Percentiles rank a stretch among this genome's conserved stretches.
Evolutionary conservation across 2,797 vertebrate genomes (phyloP).

Genomic region (Molossus alvarezi): DNA sequence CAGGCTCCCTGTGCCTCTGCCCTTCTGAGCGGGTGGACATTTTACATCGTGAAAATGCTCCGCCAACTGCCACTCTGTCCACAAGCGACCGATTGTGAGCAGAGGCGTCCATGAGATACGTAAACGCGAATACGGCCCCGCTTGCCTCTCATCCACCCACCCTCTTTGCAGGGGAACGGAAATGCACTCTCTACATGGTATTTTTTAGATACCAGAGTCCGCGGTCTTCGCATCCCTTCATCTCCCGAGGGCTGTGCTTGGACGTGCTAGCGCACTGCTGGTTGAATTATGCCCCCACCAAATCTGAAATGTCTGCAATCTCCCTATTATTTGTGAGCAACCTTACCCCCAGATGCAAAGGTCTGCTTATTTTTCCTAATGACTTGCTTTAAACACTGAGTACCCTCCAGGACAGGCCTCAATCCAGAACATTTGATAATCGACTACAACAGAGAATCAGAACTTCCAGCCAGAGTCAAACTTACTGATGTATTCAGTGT

Average conservation of each 20-base stretch:
- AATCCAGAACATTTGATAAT: not conserved
- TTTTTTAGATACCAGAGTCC: not conserved
- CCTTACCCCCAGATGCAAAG: not conserved
- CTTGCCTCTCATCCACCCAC: not conserved
- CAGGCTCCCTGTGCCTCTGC: conserved; percentile 88
- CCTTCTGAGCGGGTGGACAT: conserved; percentile 87
- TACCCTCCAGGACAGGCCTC: not conserved
- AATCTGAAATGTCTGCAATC: not conserved
- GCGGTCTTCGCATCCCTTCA: not conserved
- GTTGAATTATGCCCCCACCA: not conserved
- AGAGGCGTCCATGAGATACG: conserved; percentile 88
- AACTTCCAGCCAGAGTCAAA: not conserved
- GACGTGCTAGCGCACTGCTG: not conserved
- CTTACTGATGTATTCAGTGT: not conserved
- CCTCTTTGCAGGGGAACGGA: conserved; percentile 7
- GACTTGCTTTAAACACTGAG: conserved; percentile 6
- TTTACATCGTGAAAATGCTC: conserved; percentile 87
- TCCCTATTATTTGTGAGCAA: not conserved
- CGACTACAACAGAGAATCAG: conserved; percentile 18
- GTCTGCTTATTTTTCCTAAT: conserved; percentile 1
- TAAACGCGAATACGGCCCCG: conserved; percentile 60
- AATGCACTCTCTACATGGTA: not conserved
- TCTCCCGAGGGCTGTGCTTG: not conserved
- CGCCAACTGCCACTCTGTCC: conserved; percentile 84
- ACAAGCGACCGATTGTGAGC: conserved; percentile 88